These are phyloP conservation scores for Lithobates sylvaticus DNA, from an alignment of 2,797 vertebrate species.

Conservation along the genomic window DNA sequence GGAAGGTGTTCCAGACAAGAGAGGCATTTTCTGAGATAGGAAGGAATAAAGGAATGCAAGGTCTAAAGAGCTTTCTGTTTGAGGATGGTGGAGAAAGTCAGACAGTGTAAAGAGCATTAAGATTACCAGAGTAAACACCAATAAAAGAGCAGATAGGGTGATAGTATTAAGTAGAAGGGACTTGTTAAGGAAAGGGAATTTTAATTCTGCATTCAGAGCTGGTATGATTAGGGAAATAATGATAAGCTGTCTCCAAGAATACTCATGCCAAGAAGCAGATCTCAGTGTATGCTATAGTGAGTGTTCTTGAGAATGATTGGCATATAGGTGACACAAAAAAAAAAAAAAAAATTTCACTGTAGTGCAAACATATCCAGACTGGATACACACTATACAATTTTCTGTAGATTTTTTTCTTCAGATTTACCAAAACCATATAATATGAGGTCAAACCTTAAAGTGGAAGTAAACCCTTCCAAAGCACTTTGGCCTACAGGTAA, in stretches of 20 bases:
- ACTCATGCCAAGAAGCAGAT: slow-evolving; percentile 30
- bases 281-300: background rate
- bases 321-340: slow-evolving; percentile 2
- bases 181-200: slow-evolving; percentile 27
- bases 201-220: slow-evolving; percentile 11
- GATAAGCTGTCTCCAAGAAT: slow-evolving; percentile 34
- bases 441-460: too few species aligned
- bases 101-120: slow-evolving; percentile 31
- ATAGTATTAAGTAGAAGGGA: slow-evolving; percentile 25
- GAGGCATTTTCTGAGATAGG: background rate
- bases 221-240: slow-evolving; percentile 22
- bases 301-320: slow-evolving; percentile 12
- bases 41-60: slow-evolving; percentile 14
- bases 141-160: slow-evolving; percentile 10
- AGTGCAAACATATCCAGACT: slow-evolving; percentile 1
- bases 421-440: too few species aligned
- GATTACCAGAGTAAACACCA: slow-evolving; percentile 45
- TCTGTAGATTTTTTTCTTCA: too few species aligned
- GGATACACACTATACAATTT: too few species aligned
- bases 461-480: too few species aligned
- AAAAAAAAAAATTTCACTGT: slow-evolving; percentile 12
- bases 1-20: slow-evolving; percentile 4
- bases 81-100: slow-evolving; percentile 16
- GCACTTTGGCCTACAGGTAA: too few species aligned
- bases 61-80: slow-evolving; percentile 46